Evolutionary conservation across 2,888 invertebrate species (phyloP), one percentile per base, ranked within the genome.

Genomic region (Tortricodes alternella): DNA sequence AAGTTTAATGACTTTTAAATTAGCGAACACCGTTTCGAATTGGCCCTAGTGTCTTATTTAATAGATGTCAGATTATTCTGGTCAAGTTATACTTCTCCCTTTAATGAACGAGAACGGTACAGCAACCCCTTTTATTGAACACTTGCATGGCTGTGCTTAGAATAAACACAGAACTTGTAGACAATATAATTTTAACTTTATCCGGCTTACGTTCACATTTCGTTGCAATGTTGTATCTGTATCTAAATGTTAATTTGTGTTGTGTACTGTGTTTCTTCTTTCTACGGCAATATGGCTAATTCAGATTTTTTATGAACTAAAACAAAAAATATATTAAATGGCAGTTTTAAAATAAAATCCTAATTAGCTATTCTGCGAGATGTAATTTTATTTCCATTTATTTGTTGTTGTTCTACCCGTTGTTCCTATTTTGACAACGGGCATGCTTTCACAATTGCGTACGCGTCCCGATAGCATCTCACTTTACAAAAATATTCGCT

Each of bases 381-480:
- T 53, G 16, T 23, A 9, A 9, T 5, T 46, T 29, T 7, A 27
- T 23, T 27, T 35, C 16, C 13, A 43, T 18, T 23, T 23, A 38
- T 38, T 34, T 34, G 18, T 46, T 53, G 18, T 48, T 48, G 41
- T 53, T n/a, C 23, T 49, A 27, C 41, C 49, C 63, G 55, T 60
- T 58, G 62, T 50, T 46, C 64, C 35, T 55, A 49, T n/a, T 41
- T 15, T 35, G 5, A 55, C 48, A 55, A 43, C 41, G 48, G 34
- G 41, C 51, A 52, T 37, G 53, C 55, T 55, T 48, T 48, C 41
- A 48, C 35, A 27, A 48, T 16, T 8, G 16, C 23, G 29, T 34
- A 4, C 46, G 27, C 29, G 7, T 62, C 69, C 58, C 57, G 58
- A 59, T 67, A 70, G 70, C 62, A 72, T 76, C 70, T 74, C 67